A percentile compares a stretch with the other conserved stretches of the same genome.
phyloP scores from a whole-genome alignment of 1,140 invertebrate species.

The Papilio aristodemus region DNA sequence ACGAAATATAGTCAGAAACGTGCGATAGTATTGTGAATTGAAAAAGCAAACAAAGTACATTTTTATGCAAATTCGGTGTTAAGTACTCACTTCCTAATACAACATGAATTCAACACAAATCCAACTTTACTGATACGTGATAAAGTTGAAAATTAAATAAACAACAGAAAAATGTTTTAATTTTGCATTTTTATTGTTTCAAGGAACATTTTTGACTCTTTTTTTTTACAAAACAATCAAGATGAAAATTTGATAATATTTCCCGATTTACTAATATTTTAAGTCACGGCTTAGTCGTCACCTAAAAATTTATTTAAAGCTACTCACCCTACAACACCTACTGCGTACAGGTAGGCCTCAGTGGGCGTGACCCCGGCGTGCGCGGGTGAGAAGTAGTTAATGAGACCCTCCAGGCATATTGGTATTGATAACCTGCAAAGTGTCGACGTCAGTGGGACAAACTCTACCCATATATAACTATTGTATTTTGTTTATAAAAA shows the following conservation, averaged over 20 bases:
- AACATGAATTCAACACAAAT: neutral
- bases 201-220: neutral
- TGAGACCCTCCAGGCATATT: conserved; percentile 83
- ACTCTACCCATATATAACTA: no score
- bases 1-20: neutral
- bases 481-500: no score
- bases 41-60: neutral
- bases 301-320: no score
- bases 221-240: neutral
- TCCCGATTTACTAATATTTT: no score
- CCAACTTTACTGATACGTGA: neutral
- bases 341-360: conserved; percentile 85
- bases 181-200: neutral
- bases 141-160: neutral
- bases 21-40: neutral
- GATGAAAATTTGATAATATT: neutral
- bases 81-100: neutral
- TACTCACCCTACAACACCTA: conserved; percentile 82
- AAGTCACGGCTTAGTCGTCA: no score
- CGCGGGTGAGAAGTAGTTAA: conserved; percentile 84
- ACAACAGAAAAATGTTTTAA: neutral
- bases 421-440: conserved; percentile 84
- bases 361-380: conserved; percentile 64
- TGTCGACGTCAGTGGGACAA: no score
- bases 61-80: neutral